Evolutionary conservation across 2,888 invertebrate genomes (phyloP).

Genomic region (Xiphydria camelus): DNA sequence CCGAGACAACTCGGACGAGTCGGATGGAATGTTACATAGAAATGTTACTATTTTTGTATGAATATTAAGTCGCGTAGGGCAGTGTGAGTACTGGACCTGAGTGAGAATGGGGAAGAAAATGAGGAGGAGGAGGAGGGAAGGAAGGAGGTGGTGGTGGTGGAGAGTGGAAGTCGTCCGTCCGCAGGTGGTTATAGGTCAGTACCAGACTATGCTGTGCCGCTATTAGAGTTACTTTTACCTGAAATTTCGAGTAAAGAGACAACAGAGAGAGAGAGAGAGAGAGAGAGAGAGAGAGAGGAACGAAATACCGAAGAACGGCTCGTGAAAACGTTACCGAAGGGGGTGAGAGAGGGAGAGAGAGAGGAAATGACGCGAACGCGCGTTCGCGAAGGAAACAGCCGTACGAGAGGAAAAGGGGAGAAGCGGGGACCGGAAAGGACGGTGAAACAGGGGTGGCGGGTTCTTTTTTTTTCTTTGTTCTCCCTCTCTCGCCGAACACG

Average conservation of each 20-base stretch:
- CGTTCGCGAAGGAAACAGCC: conserved; percentile 16
- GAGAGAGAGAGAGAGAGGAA: conserved; percentile 11
- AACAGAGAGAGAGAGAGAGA: conserved; percentile 2
- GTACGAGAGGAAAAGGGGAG: too few relatives aligned
- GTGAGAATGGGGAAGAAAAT: conserved; percentile 18
- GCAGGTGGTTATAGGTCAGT: conserved; percentile 58
- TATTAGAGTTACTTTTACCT: conserved; percentile 48
- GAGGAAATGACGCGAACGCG: conserved; percentile 29
- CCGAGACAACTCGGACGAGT: conserved; percentile 14
- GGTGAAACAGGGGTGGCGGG: too few relatives aligned
- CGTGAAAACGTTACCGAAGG: conserved; percentile 11
- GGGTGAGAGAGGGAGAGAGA: conserved; percentile 10
- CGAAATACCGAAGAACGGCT: conserved; percentile 15
- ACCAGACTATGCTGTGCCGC: conserved; percentile 58
- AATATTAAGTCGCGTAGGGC: conserved; percentile 43
- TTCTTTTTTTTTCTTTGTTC: conserved; percentile 15
- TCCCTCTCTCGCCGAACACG: too few relatives aligned
- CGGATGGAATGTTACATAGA: conserved; percentile 34
- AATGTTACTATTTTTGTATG: conserved; percentile 53
- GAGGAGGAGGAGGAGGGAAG: conserved; percentile 8
- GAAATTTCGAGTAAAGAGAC: too few relatives aligned
- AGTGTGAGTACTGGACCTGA: conserved; percentile 54
- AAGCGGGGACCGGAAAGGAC: too few relatives aligned
- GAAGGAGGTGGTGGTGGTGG: background rate
- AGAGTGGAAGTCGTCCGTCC: conserved; percentile 51